Evolutionary conservation across 2,888 invertebrate genomes (phyloP).

Genomic region (Himalopsyche tibetana): DNA sequence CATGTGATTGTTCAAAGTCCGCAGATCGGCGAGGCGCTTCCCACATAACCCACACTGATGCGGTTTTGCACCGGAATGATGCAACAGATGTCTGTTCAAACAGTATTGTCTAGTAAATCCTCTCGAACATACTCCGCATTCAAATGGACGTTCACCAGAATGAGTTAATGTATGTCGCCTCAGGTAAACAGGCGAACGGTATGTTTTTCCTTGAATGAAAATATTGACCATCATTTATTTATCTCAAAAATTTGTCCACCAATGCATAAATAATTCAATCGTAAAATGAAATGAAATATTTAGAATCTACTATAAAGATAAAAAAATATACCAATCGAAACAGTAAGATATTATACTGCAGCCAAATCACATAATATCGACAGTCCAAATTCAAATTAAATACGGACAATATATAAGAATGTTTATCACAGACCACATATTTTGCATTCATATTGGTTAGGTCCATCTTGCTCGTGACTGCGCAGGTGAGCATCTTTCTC

Average conservation of each 20-base stretch:
- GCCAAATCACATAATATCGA: neutral
- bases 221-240: neutral
- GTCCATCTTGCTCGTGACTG: slow-evolving; percentile 40
- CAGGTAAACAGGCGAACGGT: slow-evolving; percentile 46
- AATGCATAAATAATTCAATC: too few species aligned
- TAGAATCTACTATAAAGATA: too few species aligned
- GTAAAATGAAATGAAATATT: too few species aligned
- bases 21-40: slow-evolving; percentile 39
- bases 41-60: slow-evolving; percentile 24
- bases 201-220: slow-evolving; percentile 50
- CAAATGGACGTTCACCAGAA: slow-evolving; percentile 53
- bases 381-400: neutral
- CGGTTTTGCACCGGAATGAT: slow-evolving; percentile 19
- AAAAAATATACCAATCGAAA: too few species aligned
- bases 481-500: slow-evolving; percentile 31
- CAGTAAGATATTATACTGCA: too few species aligned
- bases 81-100: slow-evolving; percentile 49
- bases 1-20: slow-evolving; percentile 16
- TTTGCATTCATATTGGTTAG: slow-evolving; percentile 52
- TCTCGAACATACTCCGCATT: slow-evolving; percentile 47
- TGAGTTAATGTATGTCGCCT: slow-evolving; percentile 50
- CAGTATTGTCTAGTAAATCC: slow-evolving; percentile 54
- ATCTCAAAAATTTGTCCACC: too few species aligned
- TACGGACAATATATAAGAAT: neutral
- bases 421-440: slow-evolving; percentile 48